phyloP scores from a whole-genome alignment of 2,888 invertebrate genomes.

The Nomada ruficornis region DNA sequence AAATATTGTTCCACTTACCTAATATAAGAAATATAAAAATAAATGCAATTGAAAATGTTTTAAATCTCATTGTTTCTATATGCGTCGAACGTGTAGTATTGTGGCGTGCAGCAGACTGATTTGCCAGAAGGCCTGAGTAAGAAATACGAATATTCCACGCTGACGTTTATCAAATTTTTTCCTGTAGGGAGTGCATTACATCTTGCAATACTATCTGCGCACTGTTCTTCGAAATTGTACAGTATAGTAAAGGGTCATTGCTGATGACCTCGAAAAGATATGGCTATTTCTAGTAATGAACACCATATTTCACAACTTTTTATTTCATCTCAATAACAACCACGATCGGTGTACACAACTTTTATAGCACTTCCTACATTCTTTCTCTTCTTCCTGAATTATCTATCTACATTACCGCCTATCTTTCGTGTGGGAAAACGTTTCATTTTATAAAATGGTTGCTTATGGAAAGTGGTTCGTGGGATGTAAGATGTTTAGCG shows the following conservation, averaged over 20 bases:
- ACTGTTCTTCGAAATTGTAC: constrained; percentile 14
- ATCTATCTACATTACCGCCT: no score
- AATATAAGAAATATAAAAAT: constrained; percentile 8
- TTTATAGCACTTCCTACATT: constrained; percentile 5
- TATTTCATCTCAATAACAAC: constrained; percentile 36
- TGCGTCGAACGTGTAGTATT: no score
- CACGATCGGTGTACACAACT: constrained; percentile 25
- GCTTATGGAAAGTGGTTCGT: no score
- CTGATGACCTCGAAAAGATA: constrained; percentile 46
- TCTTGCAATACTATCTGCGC: constrained; percentile 30
- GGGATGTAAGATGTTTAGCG: no score
- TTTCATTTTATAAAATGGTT: no score
- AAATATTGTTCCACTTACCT: constrained; percentile 31
- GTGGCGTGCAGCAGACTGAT: not conserved
- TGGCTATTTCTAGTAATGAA: not conserved
- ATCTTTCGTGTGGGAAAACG: no score
- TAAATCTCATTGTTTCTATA: constrained; percentile 30
- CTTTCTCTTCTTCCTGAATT: no score
- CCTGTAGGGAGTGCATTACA: constrained; percentile 2
- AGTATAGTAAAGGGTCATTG: constrained; percentile 32
- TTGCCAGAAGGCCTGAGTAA: not conserved
- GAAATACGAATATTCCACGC: not conserved
- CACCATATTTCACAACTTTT: constrained; percentile 25
- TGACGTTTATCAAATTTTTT: constrained; percentile 24
- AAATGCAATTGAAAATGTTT: constrained; percentile 14